These are phyloP conservation scores for Oenanthe oenanthe DNA, from an alignment of 2,113 vertebrate genomes.

Conservation along the genomic window DNA sequence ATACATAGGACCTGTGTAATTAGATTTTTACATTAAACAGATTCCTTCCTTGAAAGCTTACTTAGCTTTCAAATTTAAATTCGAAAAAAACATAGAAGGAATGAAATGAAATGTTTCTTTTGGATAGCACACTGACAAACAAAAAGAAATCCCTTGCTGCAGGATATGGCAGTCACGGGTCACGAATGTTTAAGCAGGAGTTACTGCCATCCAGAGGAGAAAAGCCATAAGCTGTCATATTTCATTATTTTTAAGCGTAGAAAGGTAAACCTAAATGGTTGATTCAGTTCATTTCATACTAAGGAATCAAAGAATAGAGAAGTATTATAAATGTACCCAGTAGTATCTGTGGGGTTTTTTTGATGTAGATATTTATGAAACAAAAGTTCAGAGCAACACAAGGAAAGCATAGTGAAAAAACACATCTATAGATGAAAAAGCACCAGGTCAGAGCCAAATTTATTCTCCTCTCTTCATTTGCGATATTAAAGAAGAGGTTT, in stretches of 20 bases:
- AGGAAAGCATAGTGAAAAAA: neutral
- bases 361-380: neutral
- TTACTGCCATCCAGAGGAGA: conserved; percentile 81
- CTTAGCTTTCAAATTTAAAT: conserved; percentile 34
- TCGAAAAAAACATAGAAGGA: neutral
- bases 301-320: conserved; percentile 17
- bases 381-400: neutral
- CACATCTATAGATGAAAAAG: neutral
- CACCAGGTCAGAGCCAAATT: neutral
- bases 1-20: neutral
- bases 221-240: conserved; percentile 43
- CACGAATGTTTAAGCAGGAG: conserved; percentile 63
- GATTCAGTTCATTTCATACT: neutral
- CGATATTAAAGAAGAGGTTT: neutral
- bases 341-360: neutral
- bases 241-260: conserved; percentile 18
- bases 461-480: neutral
- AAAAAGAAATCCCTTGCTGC: conserved; percentile 62
- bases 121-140: conserved; percentile 63
- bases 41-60: conserved; percentile 13
- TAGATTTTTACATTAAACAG: conserved; percentile 52
- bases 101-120: conserved; percentile 65
- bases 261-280: conserved; percentile 28
- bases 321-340: neutral
- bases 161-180: conserved; percentile 40